Percentiles rank a stretch among this genome's conserved stretches.
These are phyloP conservation scores for Scyliorhinus canicula DNA, from an alignment of 2,797 vertebrate species.

Conservation along the genomic window DNA sequence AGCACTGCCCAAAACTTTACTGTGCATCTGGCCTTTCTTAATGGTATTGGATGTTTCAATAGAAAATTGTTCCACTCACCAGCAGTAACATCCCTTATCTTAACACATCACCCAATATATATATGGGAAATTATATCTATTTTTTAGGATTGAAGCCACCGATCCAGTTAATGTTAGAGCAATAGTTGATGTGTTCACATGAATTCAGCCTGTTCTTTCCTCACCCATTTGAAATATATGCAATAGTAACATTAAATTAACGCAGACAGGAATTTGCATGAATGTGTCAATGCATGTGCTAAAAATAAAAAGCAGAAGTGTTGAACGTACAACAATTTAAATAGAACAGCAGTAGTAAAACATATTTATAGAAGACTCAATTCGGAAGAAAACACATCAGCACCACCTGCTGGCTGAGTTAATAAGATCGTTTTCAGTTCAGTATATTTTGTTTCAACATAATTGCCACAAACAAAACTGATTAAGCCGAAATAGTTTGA, in stretches of 20 bases:
- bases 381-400: neutral
- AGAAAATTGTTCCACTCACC: neutral
- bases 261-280: neutral
- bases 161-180: neutral
- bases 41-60: neutral
- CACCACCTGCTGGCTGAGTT: slow-evolving; percentile 16
- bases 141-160: neutral
- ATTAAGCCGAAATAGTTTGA: neutral
- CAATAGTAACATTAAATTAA: neutral
- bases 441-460: neutral
- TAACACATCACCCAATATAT: neutral
- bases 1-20: neutral
- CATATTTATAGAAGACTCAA: neutral
- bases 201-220: neutral
- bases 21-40: neutral
- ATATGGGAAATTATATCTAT: neutral
- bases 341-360: neutral
- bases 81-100: neutral
- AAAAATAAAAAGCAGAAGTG: neutral
- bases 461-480: neutral
- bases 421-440: neutral
- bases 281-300: neutral
- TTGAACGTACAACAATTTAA: neutral
- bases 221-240: neutral
- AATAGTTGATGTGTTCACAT: neutral